Percentiles rank a stretch among this genome's conserved stretches.
Conservation (phyloP, 2,888 invertebrate genomes). For the Lumbricus terrestris region DNA sequence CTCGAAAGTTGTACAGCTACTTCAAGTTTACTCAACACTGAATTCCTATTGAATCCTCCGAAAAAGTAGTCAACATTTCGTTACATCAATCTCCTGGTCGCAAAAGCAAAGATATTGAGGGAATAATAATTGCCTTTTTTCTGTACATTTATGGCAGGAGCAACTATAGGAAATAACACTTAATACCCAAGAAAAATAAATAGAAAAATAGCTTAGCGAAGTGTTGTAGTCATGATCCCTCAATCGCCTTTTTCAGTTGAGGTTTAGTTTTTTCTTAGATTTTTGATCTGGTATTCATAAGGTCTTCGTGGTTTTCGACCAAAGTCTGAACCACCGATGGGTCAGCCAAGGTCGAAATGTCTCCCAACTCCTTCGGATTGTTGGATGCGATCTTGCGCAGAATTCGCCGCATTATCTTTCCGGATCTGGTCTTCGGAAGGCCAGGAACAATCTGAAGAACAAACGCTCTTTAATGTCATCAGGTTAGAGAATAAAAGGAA, state of each 20-base stretch:
- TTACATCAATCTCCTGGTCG: too few relatives aligned
- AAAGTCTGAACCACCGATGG: slow-evolving; percentile 53
- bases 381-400: slow-evolving; percentile 60
- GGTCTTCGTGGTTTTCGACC: slow-evolving; percentile 42
- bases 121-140: too few relatives aligned
- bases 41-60: too few relatives aligned
- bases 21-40: too few relatives aligned
- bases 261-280: background rate
- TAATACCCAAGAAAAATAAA: too few relatives aligned
- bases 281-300: background rate
- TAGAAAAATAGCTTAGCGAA: too few relatives aligned
- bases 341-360: slow-evolving; percentile 56
- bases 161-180: too few relatives aligned
- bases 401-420: slow-evolving; percentile 63
- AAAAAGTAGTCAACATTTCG: too few relatives aligned
- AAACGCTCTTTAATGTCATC: background rate
- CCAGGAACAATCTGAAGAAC: slow-evolving; percentile 52
- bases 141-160: too few relatives aligned
- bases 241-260: background rate
- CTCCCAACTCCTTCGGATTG: slow-evolving; percentile 52
- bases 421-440: slow-evolving; percentile 62
- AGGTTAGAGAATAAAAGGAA: background rate
- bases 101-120: too few relatives aligned
- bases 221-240: background rate
- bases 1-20: too few relatives aligned